Base-by-base conservation (phyloP, 2,888 invertebrate species). In the Copidosoma aretas region DNA sequence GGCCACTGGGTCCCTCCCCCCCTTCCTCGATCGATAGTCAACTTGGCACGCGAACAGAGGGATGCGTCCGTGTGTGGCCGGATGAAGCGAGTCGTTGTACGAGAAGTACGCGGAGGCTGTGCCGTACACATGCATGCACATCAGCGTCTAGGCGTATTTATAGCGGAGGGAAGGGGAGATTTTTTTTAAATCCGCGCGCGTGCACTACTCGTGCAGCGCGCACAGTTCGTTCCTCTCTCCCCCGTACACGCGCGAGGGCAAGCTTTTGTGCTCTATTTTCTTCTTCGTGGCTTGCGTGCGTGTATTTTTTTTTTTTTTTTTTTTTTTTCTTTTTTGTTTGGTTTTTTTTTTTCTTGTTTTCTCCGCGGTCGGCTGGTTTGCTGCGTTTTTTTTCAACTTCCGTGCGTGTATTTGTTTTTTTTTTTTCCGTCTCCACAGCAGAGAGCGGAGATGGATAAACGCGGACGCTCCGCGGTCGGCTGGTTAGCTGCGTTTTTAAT, bases 21-120 rank as follows among this genome's bases (percentile, higher is more conserved):
- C 12, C 12, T 19, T 41, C 24, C 64, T 64, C 61, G 69, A 71
- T 71, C 71, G 64, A 70, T 71, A 71, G 70, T 64, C 63, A 67
- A 72, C 72, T 67, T 72, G 70, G 67, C 67, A 71, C 62, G 57
- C 62, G 62, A 70, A 70, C 65, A 62, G 60, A 66, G 66, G 69
- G 69, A 70, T 59, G 65, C 52, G 39, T 41, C 19, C 41, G 58
- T n/a, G 59, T 24, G 21, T 2, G 58, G 10, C 21, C 49, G 21
- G 51, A 17, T 8, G 24, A 43, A n/a, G 32, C 43, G 43, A 49
- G 17, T 49, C 46, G 46, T n/a, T 52, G 39, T 8, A 8, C 41
- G 19, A 52, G 1, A 17, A 46, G 10, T 41, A 41, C 41, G 41
- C 14, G 43, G 43, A 15, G 15, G 14, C 43, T 46, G 17, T 46